These are phyloP conservation scores for Leucozona laternaria DNA, from an alignment of 2,888 invertebrate species.

Conservation along the genomic window DNA sequence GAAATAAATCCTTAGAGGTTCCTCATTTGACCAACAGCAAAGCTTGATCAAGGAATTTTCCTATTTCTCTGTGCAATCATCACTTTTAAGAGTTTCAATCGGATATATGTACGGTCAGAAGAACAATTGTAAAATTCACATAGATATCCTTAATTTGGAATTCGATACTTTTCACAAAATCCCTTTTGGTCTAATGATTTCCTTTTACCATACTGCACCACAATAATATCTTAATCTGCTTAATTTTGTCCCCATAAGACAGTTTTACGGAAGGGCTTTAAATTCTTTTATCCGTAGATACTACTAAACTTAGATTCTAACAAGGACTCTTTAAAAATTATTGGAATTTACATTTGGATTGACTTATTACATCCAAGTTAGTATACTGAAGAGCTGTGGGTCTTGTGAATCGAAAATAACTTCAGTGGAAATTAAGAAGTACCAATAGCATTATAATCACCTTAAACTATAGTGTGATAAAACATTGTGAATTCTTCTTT, in stretches of 20 bases:
- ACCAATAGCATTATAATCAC: background rate
- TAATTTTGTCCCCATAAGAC: background rate
- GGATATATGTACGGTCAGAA: constrained; percentile 29
- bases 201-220: constrained; percentile 36
- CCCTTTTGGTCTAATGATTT: constrained; percentile 50
- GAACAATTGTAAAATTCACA: constrained; percentile 31
- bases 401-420: background rate
- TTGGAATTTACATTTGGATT: background rate
- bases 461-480: constrained; percentile 20
- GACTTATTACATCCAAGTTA: background rate
- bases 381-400: no score
- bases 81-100: constrained; percentile 47
- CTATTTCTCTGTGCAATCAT: constrained; percentile 68
- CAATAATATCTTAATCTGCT: constrained; percentile 5
- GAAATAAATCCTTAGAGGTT: constrained; percentile 71
- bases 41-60: constrained; percentile 43
- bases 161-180: constrained; percentile 18
- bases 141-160: constrained; percentile 37
- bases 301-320: no score
- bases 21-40: constrained; percentile 59
- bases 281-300: background rate
- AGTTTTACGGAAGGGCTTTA: background rate
- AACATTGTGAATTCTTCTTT: background rate
- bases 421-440: background rate
- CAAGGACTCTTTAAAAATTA: background rate